These are phyloP conservation scores for Gallirallus australis DNA, from an alignment of 2,797 vertebrate species.

Conservation along the genomic window DNA sequence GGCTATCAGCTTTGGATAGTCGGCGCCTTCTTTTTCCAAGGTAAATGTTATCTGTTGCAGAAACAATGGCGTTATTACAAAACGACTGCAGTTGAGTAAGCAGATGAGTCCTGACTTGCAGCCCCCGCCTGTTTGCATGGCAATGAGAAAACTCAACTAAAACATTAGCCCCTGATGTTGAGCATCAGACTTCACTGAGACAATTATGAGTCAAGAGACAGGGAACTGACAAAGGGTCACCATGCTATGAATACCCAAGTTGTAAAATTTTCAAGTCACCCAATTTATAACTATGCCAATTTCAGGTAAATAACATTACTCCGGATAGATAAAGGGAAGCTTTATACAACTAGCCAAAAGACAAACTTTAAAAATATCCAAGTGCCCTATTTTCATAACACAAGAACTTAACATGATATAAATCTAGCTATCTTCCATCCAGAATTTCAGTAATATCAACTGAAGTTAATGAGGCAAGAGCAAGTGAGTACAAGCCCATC, in stretches of 20 bases:
- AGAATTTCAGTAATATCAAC: background rate
- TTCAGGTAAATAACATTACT: fast-evolving
- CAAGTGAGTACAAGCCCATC: background rate
- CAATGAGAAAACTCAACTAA: background rate
- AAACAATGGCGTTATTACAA: background rate
- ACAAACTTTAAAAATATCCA: background rate
- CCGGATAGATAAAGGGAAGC: background rate
- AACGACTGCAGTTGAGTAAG: background rate
- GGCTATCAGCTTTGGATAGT: background rate
- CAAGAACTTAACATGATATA: fast-evolving
- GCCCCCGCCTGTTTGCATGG: fast-evolving
- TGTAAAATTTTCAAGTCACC: background rate
- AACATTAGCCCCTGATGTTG: background rate
- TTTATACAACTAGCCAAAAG: background rate
- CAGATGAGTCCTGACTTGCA: background rate
- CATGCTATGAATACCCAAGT: background rate
- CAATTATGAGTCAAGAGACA: background rate
- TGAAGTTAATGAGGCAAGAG: background rate
- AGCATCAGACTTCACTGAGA: background rate
- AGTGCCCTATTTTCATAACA: background rate
- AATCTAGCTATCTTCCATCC: background rate
- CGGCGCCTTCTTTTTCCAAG: background rate
- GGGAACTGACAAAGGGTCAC: background rate
- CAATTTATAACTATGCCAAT: background rate
- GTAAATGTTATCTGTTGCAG: background rate